Evolutionary conservation across 2,113 vertebrate species (phyloP), one percentile per base, ranked within the genome.

Genomic region (Gnathonemus longibarbis): DNA sequence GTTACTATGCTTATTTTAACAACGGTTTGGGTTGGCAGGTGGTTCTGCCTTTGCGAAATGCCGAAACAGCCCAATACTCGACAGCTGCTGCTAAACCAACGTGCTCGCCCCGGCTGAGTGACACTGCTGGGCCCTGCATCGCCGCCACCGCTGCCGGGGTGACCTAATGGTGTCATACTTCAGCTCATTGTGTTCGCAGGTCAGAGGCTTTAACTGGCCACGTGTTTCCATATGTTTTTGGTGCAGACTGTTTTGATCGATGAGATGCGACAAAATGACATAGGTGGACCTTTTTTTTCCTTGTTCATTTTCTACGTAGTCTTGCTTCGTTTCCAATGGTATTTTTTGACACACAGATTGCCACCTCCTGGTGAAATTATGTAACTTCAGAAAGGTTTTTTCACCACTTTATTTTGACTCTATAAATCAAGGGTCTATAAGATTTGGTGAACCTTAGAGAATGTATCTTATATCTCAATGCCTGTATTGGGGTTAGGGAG

Each of bases 391-490:
- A 27, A 48, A 24, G 84, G 48, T 87, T 62, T 94, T 93, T 94
- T 92, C 94, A 94, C 90, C 91, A 93, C 90, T 92, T 91, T 89
- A 85, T 52, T 88, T 46, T 86, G 31, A 52, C 27, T 91, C 17
- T 90, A 66, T 70, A 91, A 92, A 91, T 94, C 93, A 91, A 93
- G 93, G 93, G 93, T 92, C 94, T 93, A 42, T 52, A 42, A 80
- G 48, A 87, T 84, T 88, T 88, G 15, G 90, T 92, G 93, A 93
- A 93, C 93, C 93, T 93, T 89, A 92, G 94, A 95, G 95, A 96
- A 95, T 95, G 95, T 95, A 96, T 93, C 91, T 93, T 94, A 94
- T 91, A 93, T 90, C 94, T 49, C 94, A 96, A 95, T 96, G 95
- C 94, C 91, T 95, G 92, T 90, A 92, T 91, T 27, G 84, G 91